Conservation (phyloP, 1,140 invertebrate species). For the Sipha flava region DNA sequence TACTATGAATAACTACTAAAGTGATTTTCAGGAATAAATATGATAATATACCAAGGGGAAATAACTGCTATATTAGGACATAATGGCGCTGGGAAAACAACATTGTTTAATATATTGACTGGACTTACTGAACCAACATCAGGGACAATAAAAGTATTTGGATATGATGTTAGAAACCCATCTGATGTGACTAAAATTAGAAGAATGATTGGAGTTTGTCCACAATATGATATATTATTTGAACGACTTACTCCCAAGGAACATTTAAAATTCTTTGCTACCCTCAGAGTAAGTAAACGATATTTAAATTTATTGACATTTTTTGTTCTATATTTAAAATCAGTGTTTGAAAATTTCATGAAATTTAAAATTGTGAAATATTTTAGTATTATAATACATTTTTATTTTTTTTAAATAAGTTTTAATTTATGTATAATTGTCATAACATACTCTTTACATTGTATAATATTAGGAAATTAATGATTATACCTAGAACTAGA, state of each 20-base stretch:
- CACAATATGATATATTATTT: constrained; percentile 86
- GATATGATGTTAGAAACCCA: constrained; percentile 55
- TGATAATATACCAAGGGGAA: constrained; percentile 70
- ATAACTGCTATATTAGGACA: constrained; percentile 82
- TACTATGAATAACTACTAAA: neutral
- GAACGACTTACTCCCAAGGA: constrained; percentile 76
- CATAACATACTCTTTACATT: too few species aligned
- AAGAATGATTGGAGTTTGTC: constrained; percentile 78
- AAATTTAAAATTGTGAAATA: too few species aligned
- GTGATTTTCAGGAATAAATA: constrained; percentile 46
- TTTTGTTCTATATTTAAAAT: too few species aligned
- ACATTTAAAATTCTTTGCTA: constrained; percentile 77
- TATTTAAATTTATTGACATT: neutral
- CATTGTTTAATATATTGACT: constrained; percentile 75
- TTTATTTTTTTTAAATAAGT: too few species aligned
- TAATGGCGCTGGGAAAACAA: constrained; percentile 83
- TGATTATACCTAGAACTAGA: too few species aligned
- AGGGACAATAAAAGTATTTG: constrained; percentile 69
- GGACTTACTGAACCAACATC: constrained; percentile 64
- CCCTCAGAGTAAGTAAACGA: constrained; percentile 51
- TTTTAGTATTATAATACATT: too few species aligned
- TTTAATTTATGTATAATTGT: too few species aligned
- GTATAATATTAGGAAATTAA: too few species aligned
- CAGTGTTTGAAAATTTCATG: too few species aligned
- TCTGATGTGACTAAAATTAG: constrained; percentile 38